phyloP scores from a whole-genome alignment of 2,797 vertebrate genomes.

The Hypotaenidia okinawae region DNA sequence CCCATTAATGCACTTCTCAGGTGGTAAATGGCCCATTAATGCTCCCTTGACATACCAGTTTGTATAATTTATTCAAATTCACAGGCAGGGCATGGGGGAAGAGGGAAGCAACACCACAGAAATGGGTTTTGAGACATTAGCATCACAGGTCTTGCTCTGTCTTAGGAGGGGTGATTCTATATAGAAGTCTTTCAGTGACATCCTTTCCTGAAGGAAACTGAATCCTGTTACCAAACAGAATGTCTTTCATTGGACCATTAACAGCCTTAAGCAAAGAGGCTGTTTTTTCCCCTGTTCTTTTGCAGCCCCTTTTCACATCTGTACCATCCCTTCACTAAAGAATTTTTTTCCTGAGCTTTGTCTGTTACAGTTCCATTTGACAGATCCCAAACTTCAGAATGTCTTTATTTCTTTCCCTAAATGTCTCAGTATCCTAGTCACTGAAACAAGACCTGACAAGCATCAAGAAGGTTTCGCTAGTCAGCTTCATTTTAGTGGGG shows the following conservation, averaged over 20 bases:
- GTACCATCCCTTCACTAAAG: not conserved
- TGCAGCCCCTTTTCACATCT: not conserved
- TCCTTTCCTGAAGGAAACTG: not conserved
- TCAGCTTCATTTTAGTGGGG: not conserved
- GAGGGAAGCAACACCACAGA: not conserved
- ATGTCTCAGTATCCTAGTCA: not conserved
- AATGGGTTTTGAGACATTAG: not conserved
- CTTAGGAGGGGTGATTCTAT: not conserved
- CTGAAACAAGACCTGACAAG: not conserved
- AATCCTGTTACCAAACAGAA: not conserved
- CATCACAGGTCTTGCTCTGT: not conserved
- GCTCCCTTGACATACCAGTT: not conserved
- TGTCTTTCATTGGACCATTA: not conserved
- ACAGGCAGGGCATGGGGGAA: not conserved
- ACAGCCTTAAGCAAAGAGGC: not conserved
- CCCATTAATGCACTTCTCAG: conserved; percentile 39
- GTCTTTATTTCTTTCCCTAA: not conserved
- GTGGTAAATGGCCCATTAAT: conserved; percentile 52
- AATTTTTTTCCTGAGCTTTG: not conserved
- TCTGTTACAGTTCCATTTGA: not conserved
- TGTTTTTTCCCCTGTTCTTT: not conserved
- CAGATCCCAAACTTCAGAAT: not conserved
- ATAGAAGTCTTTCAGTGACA: not conserved
- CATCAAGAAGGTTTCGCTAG: not conserved
- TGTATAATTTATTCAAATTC: conserved; percentile 16